Evolutionary conservation across 2,797 vertebrate genomes (phyloP), one percentile per base, ranked within the genome.

Genomic region (Hydrolagus colliei): DNA sequence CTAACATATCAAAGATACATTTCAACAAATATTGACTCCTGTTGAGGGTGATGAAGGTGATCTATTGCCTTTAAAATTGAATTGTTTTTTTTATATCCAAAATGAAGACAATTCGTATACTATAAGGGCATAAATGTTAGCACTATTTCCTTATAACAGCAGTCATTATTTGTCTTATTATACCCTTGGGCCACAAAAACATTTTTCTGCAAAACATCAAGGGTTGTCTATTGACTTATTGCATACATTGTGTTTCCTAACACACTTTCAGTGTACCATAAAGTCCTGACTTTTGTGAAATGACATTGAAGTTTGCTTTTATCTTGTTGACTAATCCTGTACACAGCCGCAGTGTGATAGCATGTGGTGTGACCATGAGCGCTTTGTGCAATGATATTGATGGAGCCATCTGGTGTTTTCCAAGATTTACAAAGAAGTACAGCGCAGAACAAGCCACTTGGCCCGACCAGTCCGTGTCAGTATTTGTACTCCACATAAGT

Each of bases 101-200:
- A 68, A 67, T 73, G 10, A 73, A 73, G 41, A 27, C 32, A 22
- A 73, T 67, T 71, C 79, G 41, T 41, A 32, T n/a, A 35, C 20
- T 84, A 52, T 12, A 68, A 67, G 32, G 65, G 79, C 79, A 71
- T 35, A 32, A 35, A 71, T 16, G 0, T 80, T 52, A 84, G 71
- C 79, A 16, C 71, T 71, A 35, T 84, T 82, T 71, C 71, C 63
- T 84, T 84, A 52, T 84, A 82, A 84, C 79, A 84, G 32, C 27
- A 84, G 41, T 84, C 79, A 84, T 20, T 84, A 71, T 84, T 84
- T 84, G 79, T 68, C 71, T 68, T 71, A 67, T 84, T 84, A 71
- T 41, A 71, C 79, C 52, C 79, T 84, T 84, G 79, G 79, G 32
- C 75, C 41, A 71, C 9, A 10, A 41, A 84, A 84, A 20, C 32